Base-by-base conservation (phyloP, 2,888 invertebrate genomes). In the Bombylius major region DNA sequence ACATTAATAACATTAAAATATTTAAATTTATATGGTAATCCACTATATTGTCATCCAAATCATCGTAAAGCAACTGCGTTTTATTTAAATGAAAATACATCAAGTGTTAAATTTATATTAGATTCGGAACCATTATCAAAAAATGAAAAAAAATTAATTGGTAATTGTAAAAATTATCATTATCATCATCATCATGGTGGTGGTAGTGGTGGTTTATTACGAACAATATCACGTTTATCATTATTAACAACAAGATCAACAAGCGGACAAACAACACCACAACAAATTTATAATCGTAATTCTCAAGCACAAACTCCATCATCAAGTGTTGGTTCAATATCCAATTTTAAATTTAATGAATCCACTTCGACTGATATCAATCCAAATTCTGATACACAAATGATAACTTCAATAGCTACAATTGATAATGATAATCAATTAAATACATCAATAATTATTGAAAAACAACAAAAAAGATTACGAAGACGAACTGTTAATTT, bases 1-100 rank as follows among this genome's bases (percentile, higher is more conserved):
- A 75, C 77, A 50, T 72, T 84, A 61, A 68, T 77, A 4, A 73
- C 77, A 1, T 70, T 84, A 6, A 70, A 77, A 50, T 77, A 75
- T 66, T 64, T 85, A 12, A 78, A 77, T 62, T 70, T 84, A 13
- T 74, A 75, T 60, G 81, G 80, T 6, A 84, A 85, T 74, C 84
- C 85, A 1, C 64, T 85, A 23, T 76, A 77, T 54, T 82, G 77
- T 67, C 80, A 82, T 69, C 77, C 79, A 1, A 76, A 78, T 47
- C 83, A 85, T 67, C 76, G 83, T 45, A 63, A 72, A 56, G 69
- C 76, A 3, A 76, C 79, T 1, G 75, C 78, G 4, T 75, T 76
- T 62, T 79, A 79, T 69, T 69, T 84, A 50, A 79, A 82, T 66
- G 76, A 76, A 57, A 78, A 78, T 60, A 75, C 79, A 13, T 71